Percentiles rank a stretch among this genome's conserved stretches.
These are phyloP conservation scores for Antigone vipio DNA, from an alignment of 2,113 vertebrate species.

Conservation along the genomic window DNA sequence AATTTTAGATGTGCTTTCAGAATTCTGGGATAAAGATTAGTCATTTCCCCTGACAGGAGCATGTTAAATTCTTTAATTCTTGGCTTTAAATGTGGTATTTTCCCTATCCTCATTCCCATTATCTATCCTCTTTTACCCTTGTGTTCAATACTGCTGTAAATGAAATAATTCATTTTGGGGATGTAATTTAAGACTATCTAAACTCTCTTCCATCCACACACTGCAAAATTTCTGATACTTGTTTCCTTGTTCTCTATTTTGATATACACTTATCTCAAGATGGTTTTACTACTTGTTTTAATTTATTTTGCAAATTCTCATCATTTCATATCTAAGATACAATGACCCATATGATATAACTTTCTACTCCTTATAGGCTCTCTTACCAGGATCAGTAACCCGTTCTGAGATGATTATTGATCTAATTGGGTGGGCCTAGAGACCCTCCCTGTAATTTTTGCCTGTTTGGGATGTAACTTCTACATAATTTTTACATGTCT, in stretches of 20 bases:
- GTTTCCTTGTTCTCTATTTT: not conserved
- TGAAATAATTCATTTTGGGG: not conserved
- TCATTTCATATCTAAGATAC: not conserved
- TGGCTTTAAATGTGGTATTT: not conserved
- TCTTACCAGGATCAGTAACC: not conserved
- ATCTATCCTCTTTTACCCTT: not conserved
- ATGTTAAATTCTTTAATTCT: not conserved
- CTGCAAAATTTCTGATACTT: not conserved
- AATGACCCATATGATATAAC: not conserved
- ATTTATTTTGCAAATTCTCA: not conserved
- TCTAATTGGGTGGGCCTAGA: not conserved
- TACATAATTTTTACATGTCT: not conserved
- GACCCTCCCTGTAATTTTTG: not conserved
- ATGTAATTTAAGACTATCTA: not conserved
- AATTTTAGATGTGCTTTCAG: not conserved
- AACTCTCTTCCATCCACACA: not conserved
- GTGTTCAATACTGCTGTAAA: not conserved
- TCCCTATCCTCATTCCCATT: not conserved
- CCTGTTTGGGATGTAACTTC: not conserved
- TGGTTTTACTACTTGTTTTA: not conserved
- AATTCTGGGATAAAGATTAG: conserved; percentile 4
- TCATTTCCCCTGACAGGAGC: not conserved
- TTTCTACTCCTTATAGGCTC: not conserved
- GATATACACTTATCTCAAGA: not conserved
- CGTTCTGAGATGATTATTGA: not conserved